Percentiles rank a stretch among this genome's conserved stretches.
phyloP scores from a whole-genome alignment of 2,888 invertebrate genomes.

The Ptychoptera contaminata region DNA sequence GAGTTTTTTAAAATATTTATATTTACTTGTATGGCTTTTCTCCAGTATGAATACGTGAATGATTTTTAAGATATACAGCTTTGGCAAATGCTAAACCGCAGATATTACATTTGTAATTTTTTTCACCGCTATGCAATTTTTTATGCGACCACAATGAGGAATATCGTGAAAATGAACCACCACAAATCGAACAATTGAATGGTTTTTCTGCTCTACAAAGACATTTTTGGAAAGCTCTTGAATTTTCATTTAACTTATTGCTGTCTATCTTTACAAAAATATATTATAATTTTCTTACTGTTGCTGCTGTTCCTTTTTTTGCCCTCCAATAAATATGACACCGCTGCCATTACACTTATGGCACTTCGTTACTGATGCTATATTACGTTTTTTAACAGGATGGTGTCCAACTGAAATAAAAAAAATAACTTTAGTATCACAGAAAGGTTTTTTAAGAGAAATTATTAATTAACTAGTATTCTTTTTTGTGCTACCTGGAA shows the following conservation, averaged over 20 bases:
- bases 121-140: constrained; percentile 63
- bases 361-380: constrained; percentile 72
- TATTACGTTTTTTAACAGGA: constrained; percentile 69
- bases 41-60: constrained; percentile 74
- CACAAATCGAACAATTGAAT: constrained; percentile 77
- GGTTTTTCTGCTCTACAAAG: constrained; percentile 50
- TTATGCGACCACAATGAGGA: constrained; percentile 82
- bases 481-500: too few relatives aligned
- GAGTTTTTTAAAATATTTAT: constrained; percentile 6
- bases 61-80: constrained; percentile 80
- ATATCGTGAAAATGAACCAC: constrained; percentile 67
- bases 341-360: constrained; percentile 82
- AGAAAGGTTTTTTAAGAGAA: too few relatives aligned
- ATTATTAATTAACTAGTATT: too few relatives aligned
- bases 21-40: constrained; percentile 65
- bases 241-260: neutral
- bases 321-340: constrained; percentile 40
- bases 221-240: neutral
- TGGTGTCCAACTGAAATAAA: constrained; percentile 38
- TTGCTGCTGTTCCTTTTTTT: constrained; percentile 5
- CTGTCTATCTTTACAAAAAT: constrained; percentile 4
- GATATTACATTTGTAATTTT: constrained; percentile 77
- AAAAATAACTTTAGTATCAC: too few relatives aligned
- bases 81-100: constrained; percentile 80
- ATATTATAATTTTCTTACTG: constrained; percentile 11